These are phyloP conservation scores for Diprion similis DNA, from an alignment of 1,140 invertebrate species.

Conservation along the genomic window DNA sequence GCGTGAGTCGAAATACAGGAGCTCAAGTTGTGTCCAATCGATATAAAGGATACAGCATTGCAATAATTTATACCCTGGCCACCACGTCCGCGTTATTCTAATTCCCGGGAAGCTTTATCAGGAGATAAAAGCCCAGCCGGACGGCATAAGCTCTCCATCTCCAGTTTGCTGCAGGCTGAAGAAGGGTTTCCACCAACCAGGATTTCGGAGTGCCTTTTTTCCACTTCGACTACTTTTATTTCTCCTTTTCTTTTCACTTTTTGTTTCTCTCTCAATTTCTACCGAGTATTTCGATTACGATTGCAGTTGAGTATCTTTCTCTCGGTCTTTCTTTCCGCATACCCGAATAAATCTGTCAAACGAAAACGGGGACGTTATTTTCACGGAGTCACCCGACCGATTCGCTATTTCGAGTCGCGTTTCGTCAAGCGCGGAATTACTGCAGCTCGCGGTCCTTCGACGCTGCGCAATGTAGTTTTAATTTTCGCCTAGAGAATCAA, in stretches of 20 bases:
- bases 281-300: background rate
- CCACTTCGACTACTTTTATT: background rate
- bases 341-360: background rate
- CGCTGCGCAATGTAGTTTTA: constrained; percentile 37
- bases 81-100: background rate
- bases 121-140: background rate
- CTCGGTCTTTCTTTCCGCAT: too few relatives aligned
- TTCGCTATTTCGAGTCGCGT: background rate
- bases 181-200: background rate
- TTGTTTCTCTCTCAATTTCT: background rate
- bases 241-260: background rate
- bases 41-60: background rate
- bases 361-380: background rate
- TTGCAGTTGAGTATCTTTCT: background rate
- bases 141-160: background rate
- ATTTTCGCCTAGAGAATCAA: constrained; percentile 45
- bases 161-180: background rate
- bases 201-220: too few relatives aligned
- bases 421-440: constrained; percentile 22
- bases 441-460: constrained; percentile 28
- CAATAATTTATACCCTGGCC: background rate
- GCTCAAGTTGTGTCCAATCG: background rate
- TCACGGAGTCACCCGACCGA: constrained; percentile 1
- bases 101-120: background rate
- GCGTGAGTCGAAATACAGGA: background rate